Base-by-base conservation (phyloP, 1,140 invertebrate species). In the Pectinophora gossypiella region DNA sequence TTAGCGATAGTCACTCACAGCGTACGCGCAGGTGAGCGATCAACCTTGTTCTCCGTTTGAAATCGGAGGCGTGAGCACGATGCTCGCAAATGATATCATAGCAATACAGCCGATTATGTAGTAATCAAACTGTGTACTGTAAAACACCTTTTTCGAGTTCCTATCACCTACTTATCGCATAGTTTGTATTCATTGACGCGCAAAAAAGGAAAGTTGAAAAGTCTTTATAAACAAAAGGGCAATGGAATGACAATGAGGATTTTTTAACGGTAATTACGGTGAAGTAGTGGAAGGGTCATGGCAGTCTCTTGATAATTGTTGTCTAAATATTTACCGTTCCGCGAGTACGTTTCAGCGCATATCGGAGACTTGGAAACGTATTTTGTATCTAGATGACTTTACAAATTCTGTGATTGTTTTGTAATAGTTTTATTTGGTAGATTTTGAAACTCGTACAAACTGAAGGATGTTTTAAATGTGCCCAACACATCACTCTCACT, bases 51-150 rank as follows among this genome's bases (percentile, higher is more conserved):
- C 12, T 22, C 36, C 53, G 58, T 67, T 68, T 65, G 61, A 68
- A 65, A 71, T 58, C 59, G 55, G 63, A 56, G 63, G 71, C 68
- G 66, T 70, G 65, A 76, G 71, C 72, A 62, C 68, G 62, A 59
- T 68, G 56, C n/a, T n/a, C n/a, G n/a, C 67, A 76, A 74, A 81
- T 77, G 74, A 77, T 80, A 78, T 81, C 75, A 78, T 81, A 69
- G 59, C 66, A 72, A 51, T 56, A 62, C 58, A 68, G 64, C 68
- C 69, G 69, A 76, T 76, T 81, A 81, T 72, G 73, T 69, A 73
- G 75, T 71, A 81, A 81, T 76, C 75, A 68, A 69, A 68, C 64
- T 46, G 38, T 43, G 50, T 60, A 76, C 71, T 56, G 38, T 12
- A 3, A 32, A 12, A 32, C 7, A 32, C 27, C 27, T 3, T 7